Evolutionary conservation across 2,113 vertebrate genomes (phyloP).

Genomic region (Salvelinus alpinus): DNA sequence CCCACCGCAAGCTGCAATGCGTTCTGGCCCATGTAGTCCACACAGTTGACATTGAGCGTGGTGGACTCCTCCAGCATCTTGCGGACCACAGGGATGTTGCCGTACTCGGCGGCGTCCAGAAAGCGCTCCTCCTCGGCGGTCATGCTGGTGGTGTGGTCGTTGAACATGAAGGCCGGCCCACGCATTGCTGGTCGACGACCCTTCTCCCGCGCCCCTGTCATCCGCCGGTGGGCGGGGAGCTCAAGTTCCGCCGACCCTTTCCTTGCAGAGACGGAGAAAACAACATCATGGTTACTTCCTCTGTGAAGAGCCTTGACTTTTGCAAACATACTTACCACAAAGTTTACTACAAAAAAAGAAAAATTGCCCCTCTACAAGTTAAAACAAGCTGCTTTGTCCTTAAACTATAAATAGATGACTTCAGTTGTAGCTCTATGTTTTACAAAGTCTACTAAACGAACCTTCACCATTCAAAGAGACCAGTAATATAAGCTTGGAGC

Average conservation of each 20-base stretch:
- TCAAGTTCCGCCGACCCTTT: slow-evolving; percentile 33
- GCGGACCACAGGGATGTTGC: slow-evolving; percentile 94
- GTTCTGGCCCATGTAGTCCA: slow-evolving; percentile 98
- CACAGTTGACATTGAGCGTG: slow-evolving; percentile 93
- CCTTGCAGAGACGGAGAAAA: background rate
- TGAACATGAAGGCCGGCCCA: slow-evolving; percentile 87
- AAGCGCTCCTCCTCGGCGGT: slow-evolving; percentile 91
- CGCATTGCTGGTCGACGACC: slow-evolving; percentile 82
- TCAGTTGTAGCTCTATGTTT: no score
- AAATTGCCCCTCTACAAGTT: no score
- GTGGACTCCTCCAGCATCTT: slow-evolving; percentile 97
- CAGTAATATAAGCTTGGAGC: no score
- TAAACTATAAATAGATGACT: no score
- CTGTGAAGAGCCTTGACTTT: background rate
- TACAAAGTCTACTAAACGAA: no score
- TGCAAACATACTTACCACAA: no score
- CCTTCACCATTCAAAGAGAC: no score
- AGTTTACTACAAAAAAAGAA: no score
- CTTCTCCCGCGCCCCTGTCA: slow-evolving; percentile 80
- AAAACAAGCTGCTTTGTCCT: no score
- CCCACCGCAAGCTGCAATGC: slow-evolving; percentile 92
- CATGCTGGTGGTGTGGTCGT: slow-evolving; percentile 78
- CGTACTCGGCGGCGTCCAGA: slow-evolving; percentile 92
- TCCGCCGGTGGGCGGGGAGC: slow-evolving; percentile 73
- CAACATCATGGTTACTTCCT: background rate